phyloP scores from a whole-genome alignment of 2,888 invertebrate genomes.

The Phaonia tiefii region DNA sequence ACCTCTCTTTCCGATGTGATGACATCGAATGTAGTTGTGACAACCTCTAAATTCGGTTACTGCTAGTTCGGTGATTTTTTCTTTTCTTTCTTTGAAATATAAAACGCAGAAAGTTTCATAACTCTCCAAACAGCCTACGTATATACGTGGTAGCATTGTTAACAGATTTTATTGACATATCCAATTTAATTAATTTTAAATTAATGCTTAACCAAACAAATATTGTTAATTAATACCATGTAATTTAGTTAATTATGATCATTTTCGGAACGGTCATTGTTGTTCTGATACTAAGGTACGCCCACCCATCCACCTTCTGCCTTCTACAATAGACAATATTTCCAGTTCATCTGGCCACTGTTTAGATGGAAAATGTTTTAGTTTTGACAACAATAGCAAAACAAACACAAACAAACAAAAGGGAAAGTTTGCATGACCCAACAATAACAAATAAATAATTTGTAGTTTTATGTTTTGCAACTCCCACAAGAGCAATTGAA shows the following conservation, averaged over 20 bases:
- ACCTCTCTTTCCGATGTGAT: too few species aligned
- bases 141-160: too few species aligned
- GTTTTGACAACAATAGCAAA: slow-evolving; percentile 19
- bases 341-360: too few species aligned
- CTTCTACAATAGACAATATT: background rate
- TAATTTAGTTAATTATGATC: background rate
- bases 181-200: too few species aligned
- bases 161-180: too few species aligned
- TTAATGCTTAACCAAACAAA: background rate
- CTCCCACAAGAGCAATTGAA: slow-evolving; percentile 35
- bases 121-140: too few species aligned
- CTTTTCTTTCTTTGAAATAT: too few species aligned
- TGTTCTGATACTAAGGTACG: background rate
- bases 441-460: background rate
- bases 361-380: slow-evolving; percentile 16
- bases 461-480: slow-evolving; percentile 33
- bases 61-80: too few species aligned
- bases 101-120: too few species aligned
- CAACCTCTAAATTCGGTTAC: too few species aligned
- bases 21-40: too few species aligned
- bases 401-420: slow-evolving; percentile 30
- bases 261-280: background rate
- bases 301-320: background rate
- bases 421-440: slow-evolving; percentile 43
- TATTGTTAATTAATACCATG: background rate